Evolutionary conservation across 2,113 vertebrate genomes (phyloP).

Genomic region (Polypterus bichir): DNA sequence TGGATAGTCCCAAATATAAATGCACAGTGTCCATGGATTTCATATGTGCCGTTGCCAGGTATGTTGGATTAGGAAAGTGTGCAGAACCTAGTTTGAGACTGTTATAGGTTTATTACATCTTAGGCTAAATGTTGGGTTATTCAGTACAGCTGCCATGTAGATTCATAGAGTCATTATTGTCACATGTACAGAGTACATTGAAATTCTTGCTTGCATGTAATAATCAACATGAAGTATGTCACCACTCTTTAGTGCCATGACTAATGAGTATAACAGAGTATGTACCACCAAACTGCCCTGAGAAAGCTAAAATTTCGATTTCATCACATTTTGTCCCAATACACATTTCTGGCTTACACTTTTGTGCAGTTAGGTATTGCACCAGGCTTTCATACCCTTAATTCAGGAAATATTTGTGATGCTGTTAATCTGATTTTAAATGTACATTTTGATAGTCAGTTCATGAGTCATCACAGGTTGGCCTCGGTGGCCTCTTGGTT

Average conservation of each 20-base stretch:
- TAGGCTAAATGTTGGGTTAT: not conserved
- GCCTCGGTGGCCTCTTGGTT: not conserved
- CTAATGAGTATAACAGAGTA: too few species aligned
- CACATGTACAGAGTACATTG: too few species aligned
- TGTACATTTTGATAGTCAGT: too few species aligned
- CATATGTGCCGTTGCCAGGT: constrained; percentile 83
- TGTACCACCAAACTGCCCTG: too few species aligned
- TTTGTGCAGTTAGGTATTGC: too few species aligned
- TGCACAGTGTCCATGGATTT: constrained; percentile 87
- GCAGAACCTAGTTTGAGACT: not conserved
- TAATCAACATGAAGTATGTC: not conserved
- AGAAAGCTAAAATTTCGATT: too few species aligned
- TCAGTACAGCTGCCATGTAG: not conserved
- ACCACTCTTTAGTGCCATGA: not conserved
- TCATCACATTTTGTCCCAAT: too few species aligned
- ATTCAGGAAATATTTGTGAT: not conserved
- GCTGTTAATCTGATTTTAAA: not conserved
- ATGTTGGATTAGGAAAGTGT: constrained; percentile 9
- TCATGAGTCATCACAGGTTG: too few species aligned
- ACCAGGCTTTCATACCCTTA: not conserved
- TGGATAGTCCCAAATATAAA: constrained; percentile 86
- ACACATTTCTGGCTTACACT: too few species aligned
- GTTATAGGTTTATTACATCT: not conserved
- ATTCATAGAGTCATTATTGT: not conserved
- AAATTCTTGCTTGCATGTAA: too few species aligned